Base-by-base conservation (phyloP, 2,113 vertebrate genomes). In the Pongo pygmaeus region DNA sequence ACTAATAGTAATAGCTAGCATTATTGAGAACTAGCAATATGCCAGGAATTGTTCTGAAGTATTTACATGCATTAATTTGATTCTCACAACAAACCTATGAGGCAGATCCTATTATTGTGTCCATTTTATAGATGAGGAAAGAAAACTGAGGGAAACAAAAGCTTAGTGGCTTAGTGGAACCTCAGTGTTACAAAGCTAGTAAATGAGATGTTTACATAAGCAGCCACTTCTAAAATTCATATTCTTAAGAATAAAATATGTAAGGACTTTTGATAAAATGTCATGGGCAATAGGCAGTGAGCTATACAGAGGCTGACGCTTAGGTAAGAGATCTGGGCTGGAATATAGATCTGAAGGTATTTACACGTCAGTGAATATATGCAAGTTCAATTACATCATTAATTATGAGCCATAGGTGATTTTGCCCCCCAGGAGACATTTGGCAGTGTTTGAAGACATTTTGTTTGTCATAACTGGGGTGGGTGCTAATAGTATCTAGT, bases 71-170 rank as follows among this genome's bases (percentile, higher is more conserved):
- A 55, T 72, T 84, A 79, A 91, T 17, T 91, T 84, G 40, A 89
- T 77, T 95, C 27, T 64, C 23, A 88, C 50, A 77, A 43, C 35
- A 85, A 67, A 52, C 7, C 35, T 38, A 27, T 52, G 4, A 88
- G 16, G 35, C 20, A 50, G 16, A 40, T 14, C 2, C 18, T 77
- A 52, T 22, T 80, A 46, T 64, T 78, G 18, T 69, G 57, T 77
- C 32, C 23, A 91, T 57, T 95, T 88, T 88, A 46, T 48, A 57
- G 69, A 20, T 43, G 61, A 88, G 14, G n/a, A 90, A 64, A 64
- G 61, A 64, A 64, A 77, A 86, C 12, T 40, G 25, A 25, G 20
- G 30, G 18, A 84, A 92, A 67, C 23, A 55, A 2, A 75, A 22
- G 0, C 11, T 93, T 27, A 25, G 35, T 35, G 1, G 0, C 11